Evolutionary conservation across 1,140 invertebrate species (phyloP).

Genomic region (Temnothorax curvispinosus): DNA sequence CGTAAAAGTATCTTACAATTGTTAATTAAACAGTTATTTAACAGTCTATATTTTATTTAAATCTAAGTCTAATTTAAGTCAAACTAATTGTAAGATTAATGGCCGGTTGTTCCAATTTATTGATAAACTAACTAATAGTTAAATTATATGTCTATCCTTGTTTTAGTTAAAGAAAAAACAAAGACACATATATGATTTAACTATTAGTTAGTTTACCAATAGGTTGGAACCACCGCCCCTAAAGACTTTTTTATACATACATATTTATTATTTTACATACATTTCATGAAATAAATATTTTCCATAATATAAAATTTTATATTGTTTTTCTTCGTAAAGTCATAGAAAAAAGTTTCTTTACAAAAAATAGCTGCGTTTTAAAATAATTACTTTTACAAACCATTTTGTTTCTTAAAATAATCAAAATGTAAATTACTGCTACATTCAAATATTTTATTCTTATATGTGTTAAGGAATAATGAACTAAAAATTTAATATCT

Average conservation of each 20-base stretch:
- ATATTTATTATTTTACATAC: neutral
- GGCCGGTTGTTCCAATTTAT: no score
- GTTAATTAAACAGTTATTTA: neutral
- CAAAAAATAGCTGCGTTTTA: neutral
- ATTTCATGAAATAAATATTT: neutral
- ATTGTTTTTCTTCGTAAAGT: neutral
- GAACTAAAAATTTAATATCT: neutral
- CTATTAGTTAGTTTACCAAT: no score
- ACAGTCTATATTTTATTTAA: neutral
- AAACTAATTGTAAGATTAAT: no score
- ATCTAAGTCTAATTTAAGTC: no score
- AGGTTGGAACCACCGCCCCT: no score
- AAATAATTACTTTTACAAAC: constrained; percentile 3
- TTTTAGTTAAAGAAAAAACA: no score
- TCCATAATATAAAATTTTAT: neutral
- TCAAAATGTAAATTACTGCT: neutral
- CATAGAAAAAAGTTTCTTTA: neutral
- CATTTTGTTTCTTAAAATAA: neutral
- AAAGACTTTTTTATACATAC: neutral
- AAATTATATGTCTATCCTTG: no score
- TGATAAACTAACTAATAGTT: no score
- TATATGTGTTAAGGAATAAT: neutral
- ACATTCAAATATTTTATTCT: neutral
- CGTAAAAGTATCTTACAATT: neutral
- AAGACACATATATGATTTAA: no score